Evolutionary conservation across 2,888 invertebrate species (phyloP), one percentile per base, ranked within the genome.

Genomic region (Crocallis elinguaria): DNA sequence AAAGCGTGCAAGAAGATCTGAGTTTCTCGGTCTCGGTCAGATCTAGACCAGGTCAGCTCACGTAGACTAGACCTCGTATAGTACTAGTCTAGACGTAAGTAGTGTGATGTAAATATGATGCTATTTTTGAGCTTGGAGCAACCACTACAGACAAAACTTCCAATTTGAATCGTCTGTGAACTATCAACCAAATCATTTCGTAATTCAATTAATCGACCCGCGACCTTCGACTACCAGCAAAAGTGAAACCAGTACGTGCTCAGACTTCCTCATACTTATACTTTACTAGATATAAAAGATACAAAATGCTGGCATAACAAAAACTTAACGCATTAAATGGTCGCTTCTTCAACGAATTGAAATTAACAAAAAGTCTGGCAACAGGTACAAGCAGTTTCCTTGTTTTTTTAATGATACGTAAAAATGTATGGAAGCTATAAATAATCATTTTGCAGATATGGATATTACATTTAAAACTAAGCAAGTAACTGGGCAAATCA

Each of bases 181-280:
- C 32, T 32, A 32, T 32, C 25, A 25, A 9, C 25, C 4, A 2
- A 13, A 13, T 12, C 23, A 52, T 48, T 30, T 44, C 38, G 45
- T 42, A 48, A 53, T 17, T 38, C 5, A 38, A 25, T 17, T 12
- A 39, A 25, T 35, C 25, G 53, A 50, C 57, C 57, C 53, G 53
- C 35, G 11, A 8, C 57, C 57, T 57, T 57, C 35, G 11, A 8
- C 37, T 16, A 9, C 19, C 19, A 29, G 14, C 3, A n/a, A 9
- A 38, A 25, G 12, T 21, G 3, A 6, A 35, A 9, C 41, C 19
- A 36, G 29, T 49, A 57, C 49, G 46, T 52, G 52, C 36, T 35
- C 35, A 9, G 23, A 54, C 57, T 57, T 57, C 57, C 57, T 46
- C 32, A 36, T 39, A 52, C 9, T 17, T 39, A 25, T 7, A 1